Evolutionary conservation across 2,888 invertebrate genomes (phyloP).

Genomic region (Chrysolina americana): DNA sequence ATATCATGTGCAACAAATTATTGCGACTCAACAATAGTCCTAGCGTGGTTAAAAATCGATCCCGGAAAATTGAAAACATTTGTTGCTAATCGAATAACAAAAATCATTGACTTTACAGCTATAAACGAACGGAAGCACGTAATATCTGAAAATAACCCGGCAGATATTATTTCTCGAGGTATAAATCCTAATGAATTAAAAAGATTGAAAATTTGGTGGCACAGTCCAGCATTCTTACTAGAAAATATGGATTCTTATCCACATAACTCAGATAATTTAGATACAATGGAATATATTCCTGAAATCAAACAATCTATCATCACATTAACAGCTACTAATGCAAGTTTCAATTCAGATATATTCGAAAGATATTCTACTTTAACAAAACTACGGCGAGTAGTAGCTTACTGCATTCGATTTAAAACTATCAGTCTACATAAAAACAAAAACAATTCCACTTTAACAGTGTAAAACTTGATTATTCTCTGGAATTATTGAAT

Average conservation of each 20-base stretch:
- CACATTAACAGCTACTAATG: not conserved
- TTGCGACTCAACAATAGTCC: not conserved
- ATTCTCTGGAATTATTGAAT: conserved; percentile 1
- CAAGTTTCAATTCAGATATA: not conserved
- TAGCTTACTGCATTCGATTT: conserved; percentile 24
- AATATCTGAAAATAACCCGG: not conserved
- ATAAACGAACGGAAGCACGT: not conserved
- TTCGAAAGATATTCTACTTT: conserved; percentile 13
- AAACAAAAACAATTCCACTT: not conserved
- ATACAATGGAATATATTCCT: not conserved
- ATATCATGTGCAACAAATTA: conserved; percentile 7
- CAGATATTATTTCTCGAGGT: conserved; percentile 1
- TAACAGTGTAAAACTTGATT: not conserved
- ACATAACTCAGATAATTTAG: not conserved
- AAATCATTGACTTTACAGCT: not conserved
- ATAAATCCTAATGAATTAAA: conserved; percentile 12
- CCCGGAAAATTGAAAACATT: conserved; percentile 2
- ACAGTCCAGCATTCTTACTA: not conserved
- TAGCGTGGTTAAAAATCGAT: conserved; percentile 6
- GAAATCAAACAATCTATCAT: not conserved
- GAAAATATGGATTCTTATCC: not conserved
- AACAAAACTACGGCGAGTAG: conserved; percentile 8
- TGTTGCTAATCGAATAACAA: not conserved
- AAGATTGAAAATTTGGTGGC: not conserved
- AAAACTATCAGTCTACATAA: not conserved